Conservation (phyloP, 2,797 vertebrate species). For the Lagorchestes hirsutus region DNA sequence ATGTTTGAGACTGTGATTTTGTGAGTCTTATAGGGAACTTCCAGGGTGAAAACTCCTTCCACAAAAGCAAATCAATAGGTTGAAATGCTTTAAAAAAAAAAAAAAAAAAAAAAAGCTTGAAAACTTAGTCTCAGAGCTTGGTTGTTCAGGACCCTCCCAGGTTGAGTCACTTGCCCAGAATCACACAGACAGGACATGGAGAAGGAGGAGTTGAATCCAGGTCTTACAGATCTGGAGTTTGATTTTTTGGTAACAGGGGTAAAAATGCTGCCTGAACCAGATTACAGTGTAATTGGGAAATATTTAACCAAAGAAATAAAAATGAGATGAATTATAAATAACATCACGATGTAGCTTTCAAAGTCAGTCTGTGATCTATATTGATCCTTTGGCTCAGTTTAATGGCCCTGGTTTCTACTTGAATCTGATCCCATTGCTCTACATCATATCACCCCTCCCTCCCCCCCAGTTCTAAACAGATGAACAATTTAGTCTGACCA, state of each 20-base stretch:
- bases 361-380: neutral
- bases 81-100: neutral
- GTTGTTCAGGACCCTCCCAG: neutral
- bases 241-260: neutral
- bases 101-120: neutral
- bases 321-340: neutral
- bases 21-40: neutral
- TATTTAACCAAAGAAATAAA: neutral
- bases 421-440: neutral
- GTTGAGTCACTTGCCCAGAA: neutral
- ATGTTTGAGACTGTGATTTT: neutral
- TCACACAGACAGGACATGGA: neutral
- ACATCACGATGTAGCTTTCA: neutral
- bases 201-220: too few species aligned
- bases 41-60: neutral
- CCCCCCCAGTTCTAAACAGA: neutral
- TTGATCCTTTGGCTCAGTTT: neutral
- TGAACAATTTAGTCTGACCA: neutral
- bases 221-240: neutral
- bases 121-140: neutral
- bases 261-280: neutral
- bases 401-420: neutral
- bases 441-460: neutral
- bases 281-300: neutral
- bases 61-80: neutral